These are phyloP conservation scores for Neopelma chrysocephalum DNA, from an alignment of 2,797 vertebrate genomes.

Conservation along the genomic window DNA sequence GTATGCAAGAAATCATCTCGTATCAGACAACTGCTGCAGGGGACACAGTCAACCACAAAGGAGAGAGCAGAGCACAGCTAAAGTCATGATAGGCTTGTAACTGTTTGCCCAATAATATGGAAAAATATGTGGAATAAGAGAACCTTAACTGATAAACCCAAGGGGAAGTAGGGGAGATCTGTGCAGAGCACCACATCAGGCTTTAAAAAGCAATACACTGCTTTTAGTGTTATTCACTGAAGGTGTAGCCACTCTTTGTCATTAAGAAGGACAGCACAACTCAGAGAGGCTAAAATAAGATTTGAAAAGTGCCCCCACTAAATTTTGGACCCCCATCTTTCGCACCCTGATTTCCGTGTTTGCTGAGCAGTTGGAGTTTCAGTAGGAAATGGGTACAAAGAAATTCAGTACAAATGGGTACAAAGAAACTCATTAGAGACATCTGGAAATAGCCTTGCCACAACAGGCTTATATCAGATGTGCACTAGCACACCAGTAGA, in stretches of 20 bases:
- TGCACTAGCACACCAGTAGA: neutral
- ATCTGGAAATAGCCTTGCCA: neutral
- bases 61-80: neutral
- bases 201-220: neutral
- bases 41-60: neutral
- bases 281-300: neutral
- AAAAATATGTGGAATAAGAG: neutral
- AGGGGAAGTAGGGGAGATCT: neutral
- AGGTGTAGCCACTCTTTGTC: neutral
- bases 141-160: neutral
- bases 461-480: fast-evolving
- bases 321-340: neutral
- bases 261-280: neutral
- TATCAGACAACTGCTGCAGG: neutral
- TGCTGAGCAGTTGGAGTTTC: neutral
- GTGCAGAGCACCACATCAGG: neutral
- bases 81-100: neutral
- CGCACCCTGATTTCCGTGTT: neutral
- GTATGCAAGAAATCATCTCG: constrained; percentile 27
- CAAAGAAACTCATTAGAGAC: neutral
- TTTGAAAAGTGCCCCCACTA: neutral
- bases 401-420: neutral
- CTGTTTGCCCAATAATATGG: neutral
- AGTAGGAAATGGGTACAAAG: neutral
- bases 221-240: neutral